Evolutionary conservation across 2,888 invertebrate species (phyloP), one percentile per base, ranked within the genome.

Genomic region (Gari tellinella): DNA sequence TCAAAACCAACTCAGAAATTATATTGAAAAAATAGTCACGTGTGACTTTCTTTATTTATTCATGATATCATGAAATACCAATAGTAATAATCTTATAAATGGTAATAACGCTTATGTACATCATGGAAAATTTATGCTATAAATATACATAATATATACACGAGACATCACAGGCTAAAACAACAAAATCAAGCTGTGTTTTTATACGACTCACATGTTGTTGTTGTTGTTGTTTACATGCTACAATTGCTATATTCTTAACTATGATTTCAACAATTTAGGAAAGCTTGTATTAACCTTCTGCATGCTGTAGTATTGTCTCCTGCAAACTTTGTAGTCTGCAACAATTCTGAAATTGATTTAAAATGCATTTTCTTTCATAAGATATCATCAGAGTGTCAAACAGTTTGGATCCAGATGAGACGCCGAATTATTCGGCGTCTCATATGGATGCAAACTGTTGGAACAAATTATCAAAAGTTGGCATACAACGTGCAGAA

Each of bases 1-100:
- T 21, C 49, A 46, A 17, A 45, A 52, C 41, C 3, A 26, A 61
- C 53, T 48, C 40, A 23, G 26, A 21, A 51, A 23, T 48, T 75
- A 56, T 79, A 75, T 86, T 84, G 84, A 81, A 85, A 86, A 86
- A 86, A 86, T 86, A 84, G 82, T 82, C 82, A 83, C 77, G 75
- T 81, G 85, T 86, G 85, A 86, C 85, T 81, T 31, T 84, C 72
- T 86, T 86, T 83, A 82, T 84, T 82, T 76, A 76, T 68, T 81
- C 69, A 83, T 82, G 78, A 83, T 84, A 80, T 82, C 70, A 80
- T 80, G 78, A 83, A 81, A 77, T 80, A 73, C 70, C 81, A 76
- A 81, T 80, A 75, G 77, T 81, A 83, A 75, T 77, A 83, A 81
- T 85, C 75, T 74, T 84, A 83, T 82, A 80, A 81, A 85, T 76